phyloP scores from a whole-genome alignment of 2,888 invertebrate species.

The Dexiosoma caninum region DNA sequence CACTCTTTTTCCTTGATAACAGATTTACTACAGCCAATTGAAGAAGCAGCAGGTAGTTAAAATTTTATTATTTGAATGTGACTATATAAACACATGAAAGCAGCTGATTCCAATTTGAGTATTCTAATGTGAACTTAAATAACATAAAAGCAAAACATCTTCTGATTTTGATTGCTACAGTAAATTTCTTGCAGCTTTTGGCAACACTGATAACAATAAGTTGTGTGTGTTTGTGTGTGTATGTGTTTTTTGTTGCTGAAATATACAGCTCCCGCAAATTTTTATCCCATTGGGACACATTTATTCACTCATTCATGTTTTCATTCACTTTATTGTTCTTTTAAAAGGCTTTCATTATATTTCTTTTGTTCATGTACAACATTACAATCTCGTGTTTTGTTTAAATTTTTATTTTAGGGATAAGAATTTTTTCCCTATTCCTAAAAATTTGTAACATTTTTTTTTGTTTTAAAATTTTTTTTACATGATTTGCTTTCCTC shows the following conservation, averaged over 20 bases:
- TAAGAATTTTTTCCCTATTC: neutral
- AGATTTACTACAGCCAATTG: too few relatives aligned
- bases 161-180: too few relatives aligned
- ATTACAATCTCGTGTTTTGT: neutral
- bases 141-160: too few relatives aligned
- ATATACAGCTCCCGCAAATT: neutral
- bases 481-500: neutral
- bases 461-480: neutral
- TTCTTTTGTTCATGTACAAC: conserved; percentile 31
- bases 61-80: too few relatives aligned
- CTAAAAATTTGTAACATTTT: neutral
- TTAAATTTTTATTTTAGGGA: neutral
- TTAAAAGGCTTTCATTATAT: neutral
- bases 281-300: neutral
- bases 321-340: conserved; percentile 2
- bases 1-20: too few relatives aligned
- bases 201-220: too few relatives aligned
- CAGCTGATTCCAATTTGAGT: too few relatives aligned
- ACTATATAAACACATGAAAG: too few relatives aligned
- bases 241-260: too few relatives aligned
- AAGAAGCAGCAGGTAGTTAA: too few relatives aligned
- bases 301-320: conserved; percentile 9
- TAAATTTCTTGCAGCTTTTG: too few relatives aligned
- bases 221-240: neutral
- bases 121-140: too few relatives aligned